phyloP scores from a whole-genome alignment of 2,888 invertebrate genomes.

The Tenthredo mesomela region DNA sequence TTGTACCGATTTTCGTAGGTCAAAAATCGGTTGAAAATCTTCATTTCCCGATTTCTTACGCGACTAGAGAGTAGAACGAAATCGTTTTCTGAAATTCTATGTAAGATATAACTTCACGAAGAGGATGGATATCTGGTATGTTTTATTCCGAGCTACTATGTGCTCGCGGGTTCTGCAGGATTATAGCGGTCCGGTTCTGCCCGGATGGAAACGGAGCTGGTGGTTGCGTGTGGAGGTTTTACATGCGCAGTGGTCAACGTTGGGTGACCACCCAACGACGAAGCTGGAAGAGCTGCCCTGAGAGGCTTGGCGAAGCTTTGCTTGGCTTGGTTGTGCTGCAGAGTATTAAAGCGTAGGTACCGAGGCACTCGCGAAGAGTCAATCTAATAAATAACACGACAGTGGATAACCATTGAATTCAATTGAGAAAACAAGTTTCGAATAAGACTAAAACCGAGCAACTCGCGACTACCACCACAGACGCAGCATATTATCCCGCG shows the following conservation, averaged over 20 bases:
- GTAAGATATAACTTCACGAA: neutral
- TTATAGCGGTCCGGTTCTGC: slow-evolving; percentile 47
- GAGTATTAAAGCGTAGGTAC: slow-evolving; percentile 42
- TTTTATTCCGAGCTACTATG: slow-evolving; percentile 16
- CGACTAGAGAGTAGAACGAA: neutral
- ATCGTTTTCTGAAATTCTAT: neutral
- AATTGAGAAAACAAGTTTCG: slow-evolving; percentile 66
- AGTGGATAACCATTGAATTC: slow-evolving; percentile 65
- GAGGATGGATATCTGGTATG: neutral
- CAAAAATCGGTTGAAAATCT: neutral
- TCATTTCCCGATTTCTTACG: no score
- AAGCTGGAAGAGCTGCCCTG: slow-evolving; percentile 18
- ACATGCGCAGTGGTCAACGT: slow-evolving; percentile 48
- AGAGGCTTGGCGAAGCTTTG: neutral
- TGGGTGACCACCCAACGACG: slow-evolving; percentile 50
- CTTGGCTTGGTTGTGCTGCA: neutral
- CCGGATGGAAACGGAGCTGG: slow-evolving; percentile 33
- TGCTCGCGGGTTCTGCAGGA: slow-evolving; percentile 15
- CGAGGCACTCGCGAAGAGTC: slow-evolving; percentile 63
- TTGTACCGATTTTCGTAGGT: neutral
- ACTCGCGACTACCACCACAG: slow-evolving; percentile 56
- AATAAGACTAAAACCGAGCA: slow-evolving; percentile 68
- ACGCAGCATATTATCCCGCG: neutral
- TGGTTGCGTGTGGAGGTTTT: slow-evolving; percentile 50
- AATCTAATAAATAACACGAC: slow-evolving; percentile 66